Base-by-base conservation (phyloP, 35 echinoderm and acorn worm species). In the Ophiothrix spiculata region DNA sequence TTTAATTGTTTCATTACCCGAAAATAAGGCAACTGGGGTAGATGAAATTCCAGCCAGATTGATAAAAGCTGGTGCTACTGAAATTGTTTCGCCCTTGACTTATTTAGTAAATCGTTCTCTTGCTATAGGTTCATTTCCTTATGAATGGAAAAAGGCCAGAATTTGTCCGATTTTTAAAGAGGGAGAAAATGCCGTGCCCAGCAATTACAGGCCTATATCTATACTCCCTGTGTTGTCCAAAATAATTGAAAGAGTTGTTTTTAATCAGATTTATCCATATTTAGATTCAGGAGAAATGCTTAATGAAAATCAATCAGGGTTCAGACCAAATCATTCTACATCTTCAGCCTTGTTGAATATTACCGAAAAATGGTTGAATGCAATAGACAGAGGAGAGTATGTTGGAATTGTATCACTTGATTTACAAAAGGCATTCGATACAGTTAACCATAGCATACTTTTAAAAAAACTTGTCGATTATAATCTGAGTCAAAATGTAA, bases 141-240 rank as follows among this genome's bases (percentile, higher is more conserved):
- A 25, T 37, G 2, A 28, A 19, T 39, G 32, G 60, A 85, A 85
- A 39, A 76, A 37, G 37, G 83, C 83, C 23, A 75, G 76, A 74
- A 69, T 85, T 31, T 39, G 31, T 31, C 83, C 31, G 23, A 37
- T 85, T 11, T 85, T 36, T 1, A 85, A 85, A 34, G n/a, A 34
- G n/a, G 83, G 60, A 0, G 64, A 85, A 4, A 56, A 1, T 2
- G 37, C 40, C 33, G 83, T 75, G 21, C 25, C 63, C 56, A 60
- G 83, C 4, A 85, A 85, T 39, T 87, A 87, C 39, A 38, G 76
- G 32, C 85, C 85, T 37, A 87, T 87, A 2, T 87, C 85, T 3
- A 56, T 87, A n/a, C 45, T 87, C 23, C 36, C 41, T 56, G 76
- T 87, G 1, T 32, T 87, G 4, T 78, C 75, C 79, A 87, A 87